phyloP scores from a whole-genome alignment of 2,888 invertebrate genomes.

The Acanthopleura granulata region DNA sequence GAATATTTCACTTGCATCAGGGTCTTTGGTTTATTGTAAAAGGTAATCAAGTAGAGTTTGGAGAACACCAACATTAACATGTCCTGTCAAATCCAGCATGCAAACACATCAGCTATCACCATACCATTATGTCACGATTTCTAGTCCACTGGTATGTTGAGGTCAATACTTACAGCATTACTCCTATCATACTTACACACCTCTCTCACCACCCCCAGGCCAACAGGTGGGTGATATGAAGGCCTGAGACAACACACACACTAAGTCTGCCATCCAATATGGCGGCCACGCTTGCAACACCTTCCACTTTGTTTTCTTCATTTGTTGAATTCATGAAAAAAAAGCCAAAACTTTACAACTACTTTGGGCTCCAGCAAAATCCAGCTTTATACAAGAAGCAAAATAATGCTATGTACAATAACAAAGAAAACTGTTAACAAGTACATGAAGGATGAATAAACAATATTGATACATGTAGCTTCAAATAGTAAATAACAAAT shows the following conservation, averaged over 20 bases:
- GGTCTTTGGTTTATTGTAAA: no score
- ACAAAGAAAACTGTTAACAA: neutral
- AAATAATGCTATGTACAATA: neutral
- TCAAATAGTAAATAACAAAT: no score
- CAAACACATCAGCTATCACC: no score
- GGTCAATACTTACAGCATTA: neutral
- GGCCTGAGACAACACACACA: neutral
- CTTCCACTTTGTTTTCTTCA: neutral
- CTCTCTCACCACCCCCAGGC: neutral
- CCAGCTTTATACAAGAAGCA: neutral
- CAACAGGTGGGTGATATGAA: conserved; percentile 12
- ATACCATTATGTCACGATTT: no score
- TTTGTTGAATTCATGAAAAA: neutral
- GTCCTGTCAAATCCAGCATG: no score
- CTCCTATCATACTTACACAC: neutral
- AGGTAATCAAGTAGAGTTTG: no score
- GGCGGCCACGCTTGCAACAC: no score
- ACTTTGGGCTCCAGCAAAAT: neutral
- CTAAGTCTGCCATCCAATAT: neutral
- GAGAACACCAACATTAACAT: no score
- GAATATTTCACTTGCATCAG: neutral
- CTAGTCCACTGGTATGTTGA: no score
- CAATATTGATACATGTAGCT: no score
- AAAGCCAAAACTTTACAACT: conserved; percentile 5
- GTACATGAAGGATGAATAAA: no score